These are phyloP conservation scores for Carettochelys insculpta DNA, from an alignment of 2,113 vertebrate genomes.

Conservation along the genomic window DNA sequence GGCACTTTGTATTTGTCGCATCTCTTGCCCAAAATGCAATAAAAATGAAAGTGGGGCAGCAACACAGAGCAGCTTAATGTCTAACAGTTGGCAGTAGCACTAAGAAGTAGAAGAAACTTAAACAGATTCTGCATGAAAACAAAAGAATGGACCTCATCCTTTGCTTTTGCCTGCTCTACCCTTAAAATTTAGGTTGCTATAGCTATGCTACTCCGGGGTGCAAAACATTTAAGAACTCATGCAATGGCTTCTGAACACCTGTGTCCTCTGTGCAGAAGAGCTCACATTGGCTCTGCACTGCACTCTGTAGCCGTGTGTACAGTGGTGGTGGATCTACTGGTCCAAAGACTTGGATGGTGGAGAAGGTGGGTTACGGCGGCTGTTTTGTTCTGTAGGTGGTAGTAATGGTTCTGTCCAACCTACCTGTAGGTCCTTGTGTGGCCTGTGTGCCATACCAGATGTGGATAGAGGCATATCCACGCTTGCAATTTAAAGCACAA, in stretches of 20 bases:
- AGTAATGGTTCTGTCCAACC: background rate
- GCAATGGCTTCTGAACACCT: background rate
- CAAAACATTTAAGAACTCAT: background rate
- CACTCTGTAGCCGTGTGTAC: background rate
- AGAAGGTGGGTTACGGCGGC: fast-evolving
- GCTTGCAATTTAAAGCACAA: no score
- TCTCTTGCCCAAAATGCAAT: background rate
- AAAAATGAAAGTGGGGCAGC: background rate
- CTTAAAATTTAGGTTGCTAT: background rate
- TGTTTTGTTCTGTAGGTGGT: background rate
- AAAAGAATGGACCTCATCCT: conserved; percentile 26
- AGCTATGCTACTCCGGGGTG: background rate
- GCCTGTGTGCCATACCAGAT: background rate
- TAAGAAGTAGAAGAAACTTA: background rate
- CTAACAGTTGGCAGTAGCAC: background rate
- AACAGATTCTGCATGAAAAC: background rate
- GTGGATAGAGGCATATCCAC: background rate
- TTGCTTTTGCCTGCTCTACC: background rate
- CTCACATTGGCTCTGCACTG: background rate
- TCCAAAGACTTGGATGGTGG: background rate
- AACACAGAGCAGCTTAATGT: background rate
- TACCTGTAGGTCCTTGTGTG: fast-evolving
- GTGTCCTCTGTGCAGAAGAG: background rate
- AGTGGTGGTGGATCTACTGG: background rate
- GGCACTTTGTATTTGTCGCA: background rate